Conservation (phyloP, 2,113 vertebrate species). For the Gallinago undulata region DNA sequence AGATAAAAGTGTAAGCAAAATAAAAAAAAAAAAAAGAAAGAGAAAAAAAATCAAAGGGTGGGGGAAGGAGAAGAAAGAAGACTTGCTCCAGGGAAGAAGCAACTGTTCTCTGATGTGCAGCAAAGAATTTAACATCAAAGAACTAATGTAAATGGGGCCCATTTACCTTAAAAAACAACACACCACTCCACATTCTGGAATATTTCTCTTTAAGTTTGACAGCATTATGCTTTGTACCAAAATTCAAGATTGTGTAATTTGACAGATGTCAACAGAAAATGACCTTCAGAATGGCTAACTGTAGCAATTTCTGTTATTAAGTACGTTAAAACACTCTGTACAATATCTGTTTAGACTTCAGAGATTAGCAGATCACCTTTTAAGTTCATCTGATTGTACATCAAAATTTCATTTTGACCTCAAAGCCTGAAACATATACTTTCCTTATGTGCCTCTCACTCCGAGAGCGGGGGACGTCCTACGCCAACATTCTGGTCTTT, state of each 20-base stretch:
- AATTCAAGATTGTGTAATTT: slow-evolving; percentile 61
- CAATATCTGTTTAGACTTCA: slow-evolving; percentile 20
- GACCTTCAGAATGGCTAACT: neutral
- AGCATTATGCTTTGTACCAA: slow-evolving; percentile 61
- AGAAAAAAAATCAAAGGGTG: slow-evolving; percentile 36
- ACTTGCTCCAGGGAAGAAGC: slow-evolving; percentile 79
- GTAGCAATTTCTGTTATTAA: slow-evolving; percentile 36
- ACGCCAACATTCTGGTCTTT: neutral
- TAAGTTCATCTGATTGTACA: slow-evolving; percentile 7
- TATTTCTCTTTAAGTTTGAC: slow-evolving; percentile 68
- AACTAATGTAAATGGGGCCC: slow-evolving; percentile 75
- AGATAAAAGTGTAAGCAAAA: slow-evolving; percentile 69
- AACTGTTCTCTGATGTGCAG: slow-evolving; percentile 79
- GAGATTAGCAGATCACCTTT: slow-evolving; percentile 28
- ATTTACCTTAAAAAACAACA: slow-evolving; percentile 74
- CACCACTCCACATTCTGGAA: slow-evolving; percentile 59
- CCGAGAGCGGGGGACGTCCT: neutral
- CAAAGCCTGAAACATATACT: neutral
- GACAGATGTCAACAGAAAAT: slow-evolving; percentile 66
- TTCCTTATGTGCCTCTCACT: neutral
- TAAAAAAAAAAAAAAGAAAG: neutral
- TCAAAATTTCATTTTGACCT: slow-evolving; percentile 1
- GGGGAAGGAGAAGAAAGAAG: slow-evolving; percentile 60
- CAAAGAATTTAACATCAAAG: slow-evolving; percentile 83
- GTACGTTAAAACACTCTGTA: neutral